Base-by-base conservation (phyloP, 2,888 invertebrate species). In the Agonum fuliginosum region DNA sequence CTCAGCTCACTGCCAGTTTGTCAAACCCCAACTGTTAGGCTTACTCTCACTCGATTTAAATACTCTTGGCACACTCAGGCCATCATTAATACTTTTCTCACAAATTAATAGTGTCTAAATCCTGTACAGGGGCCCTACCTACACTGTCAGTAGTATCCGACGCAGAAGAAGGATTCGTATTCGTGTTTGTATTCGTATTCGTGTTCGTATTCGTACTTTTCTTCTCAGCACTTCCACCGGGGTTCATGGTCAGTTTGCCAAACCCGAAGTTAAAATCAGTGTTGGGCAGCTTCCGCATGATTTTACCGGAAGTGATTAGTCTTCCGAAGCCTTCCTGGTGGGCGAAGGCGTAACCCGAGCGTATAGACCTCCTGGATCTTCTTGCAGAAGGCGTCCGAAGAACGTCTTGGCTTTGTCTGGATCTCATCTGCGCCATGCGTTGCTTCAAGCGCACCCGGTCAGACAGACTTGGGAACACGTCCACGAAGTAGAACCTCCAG, bases 341-440 rank as follows among this genome's bases (percentile, higher is more conserved):
- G 77, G 99, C 97, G 89, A 99, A 99, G 6, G 99, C 99, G 88
- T 99, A 97, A 76, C 99, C 98, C 8, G 98, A 98, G 77, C 98
- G 93, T 80, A 98, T 91, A 27, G 97, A 97, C 83, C 97, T 93
- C 37, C 98, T 90, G 78, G 96, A 96, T 83, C 97, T 92, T 78
- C 97, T 91, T 0, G 97, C 94, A 65, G 97, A 96, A 27, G 97
- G 94, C 79, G 96, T 95, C 81, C 96, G 91, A 78, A 94, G 89
- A 74, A 94, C 93, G 83, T 95, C 93, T 81, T 94, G 93, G 80
- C 94, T 94, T 81, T 93, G 91, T 51, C 93, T 89, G 3, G 92
- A 90, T 67, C 92, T 88, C 81, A 90, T 89, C 86, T 87, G 92
- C 83, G 93, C 93, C 86, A 90, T 90, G 83, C 91, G 88, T 86